Base-by-base conservation (phyloP, 2,888 invertebrate species). In the Galerucella nymphaeae region DNA sequence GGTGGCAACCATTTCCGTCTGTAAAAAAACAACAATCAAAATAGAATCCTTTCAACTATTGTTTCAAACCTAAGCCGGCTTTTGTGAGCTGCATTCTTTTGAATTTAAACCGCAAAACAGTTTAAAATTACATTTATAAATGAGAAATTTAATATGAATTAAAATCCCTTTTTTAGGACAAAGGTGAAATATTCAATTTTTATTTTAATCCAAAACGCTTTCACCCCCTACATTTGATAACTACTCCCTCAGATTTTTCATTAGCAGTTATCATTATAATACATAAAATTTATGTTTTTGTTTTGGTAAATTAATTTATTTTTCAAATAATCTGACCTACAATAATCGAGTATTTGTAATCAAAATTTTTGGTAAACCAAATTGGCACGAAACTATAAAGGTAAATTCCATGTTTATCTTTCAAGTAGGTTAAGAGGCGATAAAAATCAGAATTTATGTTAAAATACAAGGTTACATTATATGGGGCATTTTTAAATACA, bases 1-100 rank as follows among this genome's bases (percentile, higher is more conserved):
- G 93, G 95, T 75, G 96, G 94, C 85, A 97, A 89, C 94, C 97
- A 96, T 91, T 96, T 96, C 84, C 94, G 91, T 87, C 94, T 94
- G 87, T 77, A 88, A 88, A 77, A 84, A 80, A 74, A 79, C 77
- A 75, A 73, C 30, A 64, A 55, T 57, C 6, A 64, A 64, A 70
- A 64, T 55, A 71, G 45, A 18, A 41, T 62, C 61, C 42, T 62
- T 45, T 62, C 18, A 62, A 42, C 42, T 61, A 6, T 58, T 67
- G 13, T n/a, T n/a, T 13, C 23, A 62, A 45, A 62, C 20, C 13
- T 38, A 42, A 10, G 23, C 41, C 41, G 41, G 8, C 11, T 38
- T 38, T 38, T 38, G 16, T 58, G 2, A 45, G 11, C 55, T 18
- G 66, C 23, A n/a, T 23, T 55, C 18, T 42, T 59, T 41, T 23